Evolutionary conservation across 2,113 vertebrate species (phyloP).

Genomic region (Gavialis gangeticus): DNA sequence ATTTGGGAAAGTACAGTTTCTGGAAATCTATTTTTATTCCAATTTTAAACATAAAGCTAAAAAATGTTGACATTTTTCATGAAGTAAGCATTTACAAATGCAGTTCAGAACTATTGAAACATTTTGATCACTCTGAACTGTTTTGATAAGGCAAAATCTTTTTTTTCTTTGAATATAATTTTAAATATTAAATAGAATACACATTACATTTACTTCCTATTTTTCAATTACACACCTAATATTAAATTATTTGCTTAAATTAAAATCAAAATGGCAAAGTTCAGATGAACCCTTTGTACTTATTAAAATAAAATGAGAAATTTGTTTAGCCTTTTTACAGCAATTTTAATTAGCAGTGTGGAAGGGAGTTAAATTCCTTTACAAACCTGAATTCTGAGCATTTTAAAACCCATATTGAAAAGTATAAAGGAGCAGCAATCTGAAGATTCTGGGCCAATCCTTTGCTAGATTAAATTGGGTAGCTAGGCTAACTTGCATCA

Average conservation of each 20-base stretch:
- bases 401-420: neutral
- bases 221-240: no score
- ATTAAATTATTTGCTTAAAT: no score
- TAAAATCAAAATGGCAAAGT: no score
- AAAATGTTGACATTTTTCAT: neutral
- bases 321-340: neutral
- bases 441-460: neutral
- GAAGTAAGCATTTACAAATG: neutral
- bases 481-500: neutral
- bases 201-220: no score
- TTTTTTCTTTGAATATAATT: neutral
- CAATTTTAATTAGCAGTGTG: neutral
- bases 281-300: neutral
- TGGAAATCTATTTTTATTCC: neutral
- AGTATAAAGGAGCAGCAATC: neutral
- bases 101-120: neutral
- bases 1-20: neutral
- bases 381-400: neutral
- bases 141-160: neutral
- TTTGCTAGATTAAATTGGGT: neutral
- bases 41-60: neutral
- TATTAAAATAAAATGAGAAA: neutral
- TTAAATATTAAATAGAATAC: no score
- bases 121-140: no score
- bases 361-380: neutral